phyloP scores from a whole-genome alignment of 2,888 invertebrate genomes.

The Hirtodrosophila duncani region DNA sequence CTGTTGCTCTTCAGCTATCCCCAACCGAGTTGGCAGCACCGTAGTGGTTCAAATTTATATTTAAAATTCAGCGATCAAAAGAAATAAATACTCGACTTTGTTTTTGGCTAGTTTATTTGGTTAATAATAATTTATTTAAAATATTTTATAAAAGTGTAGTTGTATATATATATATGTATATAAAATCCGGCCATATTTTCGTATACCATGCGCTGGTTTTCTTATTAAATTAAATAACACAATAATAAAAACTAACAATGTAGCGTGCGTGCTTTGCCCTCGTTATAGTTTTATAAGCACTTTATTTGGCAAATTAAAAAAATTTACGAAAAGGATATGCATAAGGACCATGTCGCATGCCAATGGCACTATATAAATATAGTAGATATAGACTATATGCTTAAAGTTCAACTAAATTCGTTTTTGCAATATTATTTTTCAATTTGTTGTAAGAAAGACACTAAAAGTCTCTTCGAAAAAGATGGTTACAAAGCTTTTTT shows the following conservation, averaged over 20 bases:
- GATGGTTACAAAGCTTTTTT: slow-evolving; percentile 58
- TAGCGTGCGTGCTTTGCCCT: slow-evolving; percentile 45
- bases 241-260: slow-evolving; percentile 68
- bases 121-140: slow-evolving; percentile 67
- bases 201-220: slow-evolving; percentile 51
- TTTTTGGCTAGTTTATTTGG: slow-evolving; percentile 69
- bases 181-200: slow-evolving; percentile 47
- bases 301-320: slow-evolving; percentile 53
- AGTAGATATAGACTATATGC: slow-evolving; percentile 49
- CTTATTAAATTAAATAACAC: slow-evolving; percentile 67
- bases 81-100: slow-evolving; percentile 2
- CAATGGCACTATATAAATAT: slow-evolving; percentile 53
- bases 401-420: slow-evolving; percentile 69
- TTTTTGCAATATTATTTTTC: slow-evolving; percentile 29
- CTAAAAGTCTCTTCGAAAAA: slow-evolving; percentile 50
- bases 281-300: slow-evolving; percentile 24
- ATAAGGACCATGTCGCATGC: slow-evolving; percentile 53
- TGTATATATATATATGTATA: slow-evolving; percentile 38
- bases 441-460: slow-evolving; percentile 43
- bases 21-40: too few relatives aligned
- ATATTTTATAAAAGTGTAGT: slow-evolving; percentile 41
- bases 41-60: too few relatives aligned
- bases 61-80: background rate
- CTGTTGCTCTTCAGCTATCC: too few relatives aligned
- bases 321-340: slow-evolving; percentile 59